These are phyloP conservation scores for Parauchenoglanis punctatus DNA, from an alignment of 2,797 vertebrate genomes.

Conservation along the genomic window DNA sequence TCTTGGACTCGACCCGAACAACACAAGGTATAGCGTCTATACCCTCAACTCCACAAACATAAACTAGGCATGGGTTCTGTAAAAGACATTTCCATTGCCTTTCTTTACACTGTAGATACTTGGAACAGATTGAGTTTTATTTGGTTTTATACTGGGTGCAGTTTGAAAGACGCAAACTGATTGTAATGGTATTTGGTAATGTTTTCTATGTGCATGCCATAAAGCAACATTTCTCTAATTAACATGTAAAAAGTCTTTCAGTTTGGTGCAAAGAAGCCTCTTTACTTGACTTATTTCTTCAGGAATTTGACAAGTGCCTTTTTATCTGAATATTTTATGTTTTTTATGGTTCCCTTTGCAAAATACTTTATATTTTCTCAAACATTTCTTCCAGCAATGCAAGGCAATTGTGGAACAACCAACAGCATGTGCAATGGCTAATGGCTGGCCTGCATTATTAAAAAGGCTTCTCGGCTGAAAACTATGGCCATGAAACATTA, in stretches of 20 bases:
- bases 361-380: background rate
- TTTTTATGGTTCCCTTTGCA: background rate
- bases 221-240: background rate
- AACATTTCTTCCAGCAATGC: conserved; percentile 37
- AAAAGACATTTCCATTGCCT: conserved; percentile 49
- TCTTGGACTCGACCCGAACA: conserved; percentile 99
- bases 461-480: conserved; percentile 57
- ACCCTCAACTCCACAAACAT: conserved; percentile 67
- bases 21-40: conserved; percentile 95
- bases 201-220: background rate
- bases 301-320: background rate
- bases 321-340: background rate
- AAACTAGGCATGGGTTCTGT: conserved; percentile 58
- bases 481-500: conserved; percentile 63
- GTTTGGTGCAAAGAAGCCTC: background rate
- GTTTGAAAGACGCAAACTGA: background rate
- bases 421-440: conserved; percentile 43
- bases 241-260: background rate
- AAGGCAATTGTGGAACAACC: conserved; percentile 46
- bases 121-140: background rate
- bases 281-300: background rate
- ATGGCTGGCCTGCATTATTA: conserved; percentile 57
- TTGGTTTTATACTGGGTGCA: background rate
- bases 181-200: background rate
- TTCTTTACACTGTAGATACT: background rate